Percentiles rank a stretch among this genome's conserved stretches.
Conservation (phyloP, 2,888 invertebrate genomes). For the Cancer borealis region DNA sequence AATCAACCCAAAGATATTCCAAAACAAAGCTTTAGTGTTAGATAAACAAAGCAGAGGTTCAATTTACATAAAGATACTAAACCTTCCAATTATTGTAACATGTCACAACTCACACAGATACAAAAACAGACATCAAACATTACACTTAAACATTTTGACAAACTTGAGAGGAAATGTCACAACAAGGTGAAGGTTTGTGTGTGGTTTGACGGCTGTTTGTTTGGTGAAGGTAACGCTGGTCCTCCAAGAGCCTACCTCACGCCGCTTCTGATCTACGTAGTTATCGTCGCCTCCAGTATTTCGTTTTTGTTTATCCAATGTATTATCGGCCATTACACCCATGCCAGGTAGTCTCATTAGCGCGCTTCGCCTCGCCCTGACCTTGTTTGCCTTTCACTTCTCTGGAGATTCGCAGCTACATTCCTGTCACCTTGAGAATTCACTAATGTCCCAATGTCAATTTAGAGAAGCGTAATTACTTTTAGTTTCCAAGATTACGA, state of each 20-base stretch:
- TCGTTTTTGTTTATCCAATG: constrained; percentile 34
- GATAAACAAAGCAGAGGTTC: background rate
- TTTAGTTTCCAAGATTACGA: background rate
- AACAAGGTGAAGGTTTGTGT: background rate
- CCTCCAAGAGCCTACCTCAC: background rate
- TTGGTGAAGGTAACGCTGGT: background rate
- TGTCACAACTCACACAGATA: background rate
- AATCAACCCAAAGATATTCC: background rate
- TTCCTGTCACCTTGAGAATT: background rate
- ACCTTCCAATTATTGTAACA: background rate
- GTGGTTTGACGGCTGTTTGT: background rate
- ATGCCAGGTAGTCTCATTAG: constrained; percentile 13
- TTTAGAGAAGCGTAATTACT: background rate
- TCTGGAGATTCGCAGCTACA: background rate
- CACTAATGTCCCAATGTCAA: background rate
- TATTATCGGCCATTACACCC: constrained; percentile 27
- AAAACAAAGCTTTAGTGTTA: background rate
- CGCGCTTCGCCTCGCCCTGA: constrained; percentile 3
- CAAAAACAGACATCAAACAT: background rate
- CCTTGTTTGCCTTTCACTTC: background rate
- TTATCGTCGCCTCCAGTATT: background rate
- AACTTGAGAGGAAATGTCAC: background rate
- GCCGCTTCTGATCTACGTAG: background rate
- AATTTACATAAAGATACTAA: background rate
- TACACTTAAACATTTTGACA: background rate